These are phyloP conservation scores for Sylvicapra grimmia DNA, from an alignment of 2,113 vertebrate species.

Conservation along the genomic window DNA sequence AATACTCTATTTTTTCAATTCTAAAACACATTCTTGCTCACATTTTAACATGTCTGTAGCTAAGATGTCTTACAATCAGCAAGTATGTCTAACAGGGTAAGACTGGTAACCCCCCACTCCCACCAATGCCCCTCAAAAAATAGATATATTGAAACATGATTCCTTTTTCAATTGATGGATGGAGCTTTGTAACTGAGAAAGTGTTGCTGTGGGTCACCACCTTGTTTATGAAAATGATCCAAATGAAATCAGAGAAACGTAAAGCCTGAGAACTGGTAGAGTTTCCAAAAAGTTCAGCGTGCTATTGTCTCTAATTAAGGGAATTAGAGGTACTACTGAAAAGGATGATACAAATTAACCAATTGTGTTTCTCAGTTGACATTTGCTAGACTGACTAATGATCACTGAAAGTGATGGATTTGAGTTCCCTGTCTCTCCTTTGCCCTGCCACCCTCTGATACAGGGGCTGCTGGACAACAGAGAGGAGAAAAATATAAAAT, in stretches of 20 bases:
- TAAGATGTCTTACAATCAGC: neutral
- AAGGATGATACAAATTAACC: neutral
- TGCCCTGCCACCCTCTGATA: neutral
- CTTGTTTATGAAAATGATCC: constrained; percentile 6
- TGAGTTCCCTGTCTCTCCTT: neutral
- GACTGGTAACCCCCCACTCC: neutral
- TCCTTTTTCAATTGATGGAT: neutral
- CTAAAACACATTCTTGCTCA: neutral
- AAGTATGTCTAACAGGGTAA: neutral
- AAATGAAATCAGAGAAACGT: neutral
- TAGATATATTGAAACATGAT: neutral
- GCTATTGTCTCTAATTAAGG: neutral
- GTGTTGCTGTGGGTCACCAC: accelerated
- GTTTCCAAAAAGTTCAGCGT: neutral
- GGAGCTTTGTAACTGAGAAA: neutral
- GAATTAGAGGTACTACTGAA: neutral
- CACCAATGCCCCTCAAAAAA: neutral
- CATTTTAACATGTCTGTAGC: neutral
- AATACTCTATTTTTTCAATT: neutral
- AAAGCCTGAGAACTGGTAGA: neutral
- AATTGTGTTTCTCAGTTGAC: neutral
- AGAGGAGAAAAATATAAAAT: neutral
- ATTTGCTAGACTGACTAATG: neutral
- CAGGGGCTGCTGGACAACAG: neutral
- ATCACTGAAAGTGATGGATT: neutral